Conservation (phyloP, 2,113 vertebrate species). For the Phalacrocorax aristotelis region DNA sequence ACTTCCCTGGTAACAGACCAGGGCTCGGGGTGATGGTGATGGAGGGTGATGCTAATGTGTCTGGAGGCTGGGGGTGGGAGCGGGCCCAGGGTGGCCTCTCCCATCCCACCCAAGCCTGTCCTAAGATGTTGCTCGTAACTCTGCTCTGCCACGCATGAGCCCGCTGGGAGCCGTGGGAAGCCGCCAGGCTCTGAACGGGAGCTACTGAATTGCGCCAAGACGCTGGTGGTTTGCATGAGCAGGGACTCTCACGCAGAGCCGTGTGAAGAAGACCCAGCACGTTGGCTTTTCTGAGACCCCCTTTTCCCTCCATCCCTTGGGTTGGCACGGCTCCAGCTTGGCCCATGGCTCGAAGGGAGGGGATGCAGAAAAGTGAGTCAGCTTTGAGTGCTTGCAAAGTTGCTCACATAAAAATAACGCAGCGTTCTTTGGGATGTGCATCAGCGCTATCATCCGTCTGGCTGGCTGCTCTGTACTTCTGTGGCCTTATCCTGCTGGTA, state of each 20-base stretch:
- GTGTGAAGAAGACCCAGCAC: fast-evolving
- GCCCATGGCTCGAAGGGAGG: neutral
- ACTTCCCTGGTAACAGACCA: neutral
- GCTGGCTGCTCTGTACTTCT: neutral
- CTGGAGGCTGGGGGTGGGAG: no score
- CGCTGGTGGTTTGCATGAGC: fast-evolving
- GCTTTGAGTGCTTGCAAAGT: neutral
- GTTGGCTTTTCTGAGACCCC: neutral
- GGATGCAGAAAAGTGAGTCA: neutral
- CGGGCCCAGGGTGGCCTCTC: neutral
- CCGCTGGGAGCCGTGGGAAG: neutral
- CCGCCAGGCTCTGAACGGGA: fast-evolving
- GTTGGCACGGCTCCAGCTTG: neutral
- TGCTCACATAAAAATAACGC: neutral
- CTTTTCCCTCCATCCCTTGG: neutral
- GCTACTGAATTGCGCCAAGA: neutral
- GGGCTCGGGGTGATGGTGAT: neutral
- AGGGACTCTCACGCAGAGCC: neutral
- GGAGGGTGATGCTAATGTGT: neutral
- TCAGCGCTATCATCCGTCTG: neutral
- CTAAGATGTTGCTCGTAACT: neutral
- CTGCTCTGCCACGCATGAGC: neutral
- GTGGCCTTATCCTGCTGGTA: neutral
- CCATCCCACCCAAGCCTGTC: neutral
- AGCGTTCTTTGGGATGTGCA: neutral